Base-by-base conservation (phyloP, 2,797 vertebrate genomes). In the Notolabrus celidotus region DNA sequence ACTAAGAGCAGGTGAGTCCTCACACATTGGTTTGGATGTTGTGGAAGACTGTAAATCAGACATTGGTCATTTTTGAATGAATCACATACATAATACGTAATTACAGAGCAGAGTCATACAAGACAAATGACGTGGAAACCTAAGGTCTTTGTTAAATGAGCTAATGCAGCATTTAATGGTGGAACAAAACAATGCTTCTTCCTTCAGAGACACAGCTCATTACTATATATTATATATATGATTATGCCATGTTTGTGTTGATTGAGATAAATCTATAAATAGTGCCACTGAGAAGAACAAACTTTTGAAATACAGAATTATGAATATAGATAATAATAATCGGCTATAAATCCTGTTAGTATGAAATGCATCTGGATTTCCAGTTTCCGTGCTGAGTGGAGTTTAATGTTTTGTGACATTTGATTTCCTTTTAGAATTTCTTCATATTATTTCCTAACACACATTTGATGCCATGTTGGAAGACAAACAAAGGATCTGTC, bases 1-100 rank as follows among this genome's bases (percentile, higher is more conserved):
- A 88, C 82, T 47, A 92, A 94, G 69, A 94, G 86, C 91, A 93
- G 92, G 94, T 87, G 47, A 88, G 89, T 39, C 46, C 14, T 11
- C 27, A 11, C 16, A 11, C 17, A 4, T 5, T 33, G 31, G n/a
- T 10, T 20, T 10, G 15, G n/a, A 5, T 19, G 10, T n/a, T 52
- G 3, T 33, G 11, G 31, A 19, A 7, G 17, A 22, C 7, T 47
- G 10, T 25, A 25, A 23, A 10, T 11, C 10, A 46, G 46, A 19
- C 20, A 19, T 14, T 23, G 29, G 29, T 7, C 7, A 31, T 31
- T n/a, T n/a, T n/a, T n/a, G n/a, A n/a, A n/a, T n/a, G n/a, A n/a
- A n/a, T n/a, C n/a, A n/a, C n/a, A n/a, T n/a, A n/a, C n/a, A n/a
- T n/a, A n/a, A n/a, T n/a, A n/a, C n/a, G n/a, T n/a, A n/a, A n/a